phyloP scores from a whole-genome alignment of 2,797 vertebrate species.

The Percopsis omiscomaycus region DNA sequence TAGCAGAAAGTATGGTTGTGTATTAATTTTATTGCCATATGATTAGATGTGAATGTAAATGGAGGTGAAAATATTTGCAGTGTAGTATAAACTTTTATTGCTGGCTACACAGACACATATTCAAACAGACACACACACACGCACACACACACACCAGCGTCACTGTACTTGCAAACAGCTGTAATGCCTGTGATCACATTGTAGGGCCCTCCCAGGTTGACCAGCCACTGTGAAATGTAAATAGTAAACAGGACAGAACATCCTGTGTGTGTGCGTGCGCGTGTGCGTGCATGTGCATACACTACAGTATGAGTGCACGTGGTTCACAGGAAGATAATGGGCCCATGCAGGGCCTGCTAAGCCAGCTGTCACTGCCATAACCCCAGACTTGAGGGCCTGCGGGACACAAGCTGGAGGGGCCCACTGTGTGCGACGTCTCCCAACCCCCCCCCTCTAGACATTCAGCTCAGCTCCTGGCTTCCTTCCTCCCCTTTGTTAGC shows the following conservation, averaged over 20 bases:
- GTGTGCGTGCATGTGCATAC: conserved; percentile 1
- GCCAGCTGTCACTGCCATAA: conserved; percentile 77
- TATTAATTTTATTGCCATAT: too few species aligned
- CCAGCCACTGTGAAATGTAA: conserved; percentile 75
- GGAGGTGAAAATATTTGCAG: too few species aligned
- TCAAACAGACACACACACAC: conserved; percentile 10
- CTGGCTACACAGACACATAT: not conserved
- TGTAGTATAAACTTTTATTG: too few species aligned
- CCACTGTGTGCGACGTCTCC: conserved; percentile 33
- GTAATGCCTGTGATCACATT: conserved; percentile 60
- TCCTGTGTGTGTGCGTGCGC: conserved; percentile 52
- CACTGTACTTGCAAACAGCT: conserved; percentile 56
- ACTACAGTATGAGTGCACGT: conserved; percentile 17
- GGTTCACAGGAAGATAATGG: conserved; percentile 52
- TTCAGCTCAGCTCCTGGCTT: conserved; percentile 67
- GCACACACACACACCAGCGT: conserved; percentile 3
- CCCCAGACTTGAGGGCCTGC: conserved; percentile 60
- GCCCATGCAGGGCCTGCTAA: conserved; percentile 63
- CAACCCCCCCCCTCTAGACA: conserved; percentile 59
- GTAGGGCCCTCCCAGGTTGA: conserved; percentile 71
- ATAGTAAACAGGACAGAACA: conserved; percentile 77
- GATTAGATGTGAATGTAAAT: too few species aligned
- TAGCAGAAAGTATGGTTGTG: too few species aligned
- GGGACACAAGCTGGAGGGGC: conserved; percentile 62
- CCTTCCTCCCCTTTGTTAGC: conserved; percentile 81